A percentile compares a stretch with the other conserved stretches of the same genome.
phyloP scores from a whole-genome alignment of 2,888 invertebrate species.

The Parochlus steinenii region DNA sequence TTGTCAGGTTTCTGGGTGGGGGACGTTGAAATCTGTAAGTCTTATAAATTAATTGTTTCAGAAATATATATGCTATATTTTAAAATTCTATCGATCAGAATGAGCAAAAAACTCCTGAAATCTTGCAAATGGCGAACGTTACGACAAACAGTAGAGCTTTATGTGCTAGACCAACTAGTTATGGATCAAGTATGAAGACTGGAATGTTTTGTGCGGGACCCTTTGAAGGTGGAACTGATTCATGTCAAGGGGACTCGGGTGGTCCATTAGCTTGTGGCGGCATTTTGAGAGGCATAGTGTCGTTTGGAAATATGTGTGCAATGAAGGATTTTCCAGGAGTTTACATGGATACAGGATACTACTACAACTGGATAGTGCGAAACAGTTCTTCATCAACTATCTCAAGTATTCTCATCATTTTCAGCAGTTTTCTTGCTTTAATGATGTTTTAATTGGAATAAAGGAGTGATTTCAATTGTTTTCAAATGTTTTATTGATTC shows the following conservation, averaged over 20 bases:
- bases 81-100: not conserved
- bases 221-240: constrained; percentile 9
- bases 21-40: constrained; percentile 5
- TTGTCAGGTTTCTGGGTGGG: constrained; percentile 19
- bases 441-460: too few species aligned
- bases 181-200: constrained; percentile 1
- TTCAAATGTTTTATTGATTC: too few species aligned
- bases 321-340: constrained; percentile 4
- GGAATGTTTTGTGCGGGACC: constrained; percentile 13
- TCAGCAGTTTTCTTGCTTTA: too few species aligned
- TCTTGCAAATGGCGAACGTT: constrained; percentile 1
- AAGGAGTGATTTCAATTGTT: too few species aligned
- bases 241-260: constrained; percentile 10
- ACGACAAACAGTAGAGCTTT: not conserved
- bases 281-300: not conserved
- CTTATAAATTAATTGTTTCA: not conserved
- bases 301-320: constrained; percentile 4
- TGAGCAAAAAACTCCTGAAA: not conserved
- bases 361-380: constrained; percentile 3
- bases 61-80: not conserved
- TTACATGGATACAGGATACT: constrained; percentile 5
- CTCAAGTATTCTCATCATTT: too few species aligned
- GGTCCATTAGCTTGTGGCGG: constrained; percentile 1
- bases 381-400: not conserved
- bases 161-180: constrained; percentile 3